phyloP scores from a whole-genome alignment of 1,140 invertebrate species.

The Drepana arcuata region DNA sequence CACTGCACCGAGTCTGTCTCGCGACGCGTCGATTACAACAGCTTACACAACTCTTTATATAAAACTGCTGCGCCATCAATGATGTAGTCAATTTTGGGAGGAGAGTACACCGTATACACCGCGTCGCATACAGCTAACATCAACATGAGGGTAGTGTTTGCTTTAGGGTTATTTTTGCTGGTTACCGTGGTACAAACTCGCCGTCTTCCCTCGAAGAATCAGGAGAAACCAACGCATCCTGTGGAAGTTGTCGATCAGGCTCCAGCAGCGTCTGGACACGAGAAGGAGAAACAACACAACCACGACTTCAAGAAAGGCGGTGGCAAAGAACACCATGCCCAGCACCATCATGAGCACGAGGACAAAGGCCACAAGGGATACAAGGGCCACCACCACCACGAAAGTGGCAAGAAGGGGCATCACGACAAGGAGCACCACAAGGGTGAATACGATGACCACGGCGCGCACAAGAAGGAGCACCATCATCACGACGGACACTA shows the following conservation, averaged over 20 bases:
- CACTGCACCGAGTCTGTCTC: constrained; percentile 28
- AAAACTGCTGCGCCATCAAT: constrained; percentile 59
- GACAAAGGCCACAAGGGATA: constrained; percentile 79
- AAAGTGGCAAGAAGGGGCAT: constrained; percentile 80
- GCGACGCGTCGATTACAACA: constrained; percentile 41
- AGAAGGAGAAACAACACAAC: constrained; percentile 54
- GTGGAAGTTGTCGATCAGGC: constrained; percentile 64
- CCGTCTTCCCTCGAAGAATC: constrained; percentile 32
- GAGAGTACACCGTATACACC: constrained; percentile 25
- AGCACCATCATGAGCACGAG: constrained; percentile 68
- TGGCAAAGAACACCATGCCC: constrained; percentile 68
- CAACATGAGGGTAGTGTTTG: constrained; percentile 43
- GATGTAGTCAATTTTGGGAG: constrained; percentile 47
- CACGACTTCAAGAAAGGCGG: constrained; percentile 73
- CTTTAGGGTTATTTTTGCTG: constrained; percentile 35
- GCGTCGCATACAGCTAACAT: constrained; percentile 10
- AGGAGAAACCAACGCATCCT: no score
- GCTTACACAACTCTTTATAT: constrained; percentile 65
- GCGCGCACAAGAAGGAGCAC: constrained; percentile 81
- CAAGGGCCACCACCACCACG: constrained; percentile 77
- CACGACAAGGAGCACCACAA: constrained; percentile 80
- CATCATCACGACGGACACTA: constrained; percentile 82
- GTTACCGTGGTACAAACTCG: constrained; percentile 28
- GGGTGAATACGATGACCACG: constrained; percentile 80
- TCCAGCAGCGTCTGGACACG: constrained; percentile 67